phyloP scores from a whole-genome alignment of 2,888 invertebrate species.

The Sarcophaga caerulescens region DNA sequence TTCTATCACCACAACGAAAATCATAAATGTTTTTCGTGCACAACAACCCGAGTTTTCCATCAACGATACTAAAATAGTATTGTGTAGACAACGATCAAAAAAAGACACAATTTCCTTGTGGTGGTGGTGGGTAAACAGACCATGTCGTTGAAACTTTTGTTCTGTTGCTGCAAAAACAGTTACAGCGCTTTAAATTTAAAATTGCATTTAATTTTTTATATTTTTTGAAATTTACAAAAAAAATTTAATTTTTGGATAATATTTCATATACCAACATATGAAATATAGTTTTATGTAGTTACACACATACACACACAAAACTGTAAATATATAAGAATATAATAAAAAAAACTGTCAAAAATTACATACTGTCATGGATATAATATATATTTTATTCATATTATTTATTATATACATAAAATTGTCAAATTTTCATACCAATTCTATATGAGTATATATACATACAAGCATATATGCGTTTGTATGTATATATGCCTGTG shows the following conservation, averaged over 20 bases:
- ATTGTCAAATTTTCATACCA: slow-evolving; percentile 8
- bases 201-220: not conserved
- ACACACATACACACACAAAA: not conserved
- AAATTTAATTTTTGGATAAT: not conserved
- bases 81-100: slow-evolving; percentile 6
- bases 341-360: slow-evolving; percentile 24
- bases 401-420: slow-evolving; percentile 29
- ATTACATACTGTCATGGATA: not conserved
- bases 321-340: not conserved
- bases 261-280: slow-evolving; percentile 14
- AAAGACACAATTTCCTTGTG: slow-evolving; percentile 30
- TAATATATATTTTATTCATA: slow-evolving; percentile 15
- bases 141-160: not conserved
- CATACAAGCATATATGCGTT: not conserved
- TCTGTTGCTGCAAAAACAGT: too few relatives aligned
- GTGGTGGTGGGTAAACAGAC: not conserved
- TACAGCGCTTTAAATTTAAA: not conserved
- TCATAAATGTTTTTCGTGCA: slow-evolving; percentile 3
- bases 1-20: not conserved
- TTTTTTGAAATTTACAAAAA: not conserved
- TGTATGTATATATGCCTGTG: not conserved
- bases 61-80: not conserved
- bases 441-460: too few relatives aligned
- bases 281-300: slow-evolving; percentile 38
- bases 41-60: not conserved